Conservation (phyloP, 1,140 invertebrate genomes). For the Lithobius niger region DNA sequence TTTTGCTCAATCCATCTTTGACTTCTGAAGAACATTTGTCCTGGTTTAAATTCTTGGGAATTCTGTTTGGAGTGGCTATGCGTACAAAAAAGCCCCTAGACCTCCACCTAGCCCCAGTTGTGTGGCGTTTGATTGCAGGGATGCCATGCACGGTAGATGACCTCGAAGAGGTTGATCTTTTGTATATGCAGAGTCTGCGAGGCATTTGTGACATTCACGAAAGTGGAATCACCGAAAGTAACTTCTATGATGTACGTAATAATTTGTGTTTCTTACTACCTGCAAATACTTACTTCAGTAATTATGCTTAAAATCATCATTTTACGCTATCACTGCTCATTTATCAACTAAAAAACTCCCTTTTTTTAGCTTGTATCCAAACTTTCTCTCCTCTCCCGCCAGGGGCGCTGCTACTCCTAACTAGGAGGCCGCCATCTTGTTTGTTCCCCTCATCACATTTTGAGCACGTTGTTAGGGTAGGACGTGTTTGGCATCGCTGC, state of each 20-base stretch:
- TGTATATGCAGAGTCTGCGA: slow-evolving; percentile 45
- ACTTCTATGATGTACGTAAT: slow-evolving; percentile 43
- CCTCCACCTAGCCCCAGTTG: slow-evolving; percentile 45
- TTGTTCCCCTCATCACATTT: no score
- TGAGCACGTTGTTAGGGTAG: no score
- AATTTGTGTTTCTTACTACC: no score
- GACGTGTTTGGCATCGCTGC: no score
- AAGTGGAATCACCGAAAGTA: slow-evolving; percentile 40
- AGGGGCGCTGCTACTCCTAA: no score
- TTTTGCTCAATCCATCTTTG: slow-evolving; percentile 45
- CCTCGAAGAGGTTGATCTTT: slow-evolving; percentile 47
- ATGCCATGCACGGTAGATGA: slow-evolving; percentile 45
- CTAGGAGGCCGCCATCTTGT: no score
- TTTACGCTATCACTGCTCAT: no score
- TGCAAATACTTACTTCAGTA: no score
- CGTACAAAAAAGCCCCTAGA: slow-evolving; percentile 46
- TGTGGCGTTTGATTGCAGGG: slow-evolving; percentile 50
- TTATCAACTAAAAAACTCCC: no score
- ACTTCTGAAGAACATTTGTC: slow-evolving; percentile 37
- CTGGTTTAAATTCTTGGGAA: slow-evolving; percentile 46
- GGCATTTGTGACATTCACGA: slow-evolving; percentile 45
- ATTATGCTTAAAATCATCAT: no score
- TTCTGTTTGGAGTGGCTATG: slow-evolving; percentile 44
- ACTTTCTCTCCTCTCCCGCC: no score
- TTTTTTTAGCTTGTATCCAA: no score